A percentile compares a stretch with the other conserved stretches of the same genome.
These are phyloP conservation scores for Neofelis nebulosa DNA, from an alignment of 2,113 vertebrate species.

Conservation along the genomic window DNA sequence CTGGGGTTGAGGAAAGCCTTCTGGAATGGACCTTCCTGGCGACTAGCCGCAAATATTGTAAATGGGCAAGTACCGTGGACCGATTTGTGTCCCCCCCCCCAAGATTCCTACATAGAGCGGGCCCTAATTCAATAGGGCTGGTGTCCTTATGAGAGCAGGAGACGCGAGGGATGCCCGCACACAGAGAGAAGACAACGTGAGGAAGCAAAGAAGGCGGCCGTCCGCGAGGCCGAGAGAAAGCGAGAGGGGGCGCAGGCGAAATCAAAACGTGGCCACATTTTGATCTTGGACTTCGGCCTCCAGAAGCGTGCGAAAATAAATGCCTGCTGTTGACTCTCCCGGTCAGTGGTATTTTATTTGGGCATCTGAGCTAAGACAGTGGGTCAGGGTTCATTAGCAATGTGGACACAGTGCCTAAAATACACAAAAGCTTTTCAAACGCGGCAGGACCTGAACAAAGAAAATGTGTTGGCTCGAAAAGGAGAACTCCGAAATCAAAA, in stretches of 20 bases:
- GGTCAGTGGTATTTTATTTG: no score
- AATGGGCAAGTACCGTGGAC: neutral
- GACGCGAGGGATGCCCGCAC: neutral
- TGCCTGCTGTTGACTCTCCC: neutral
- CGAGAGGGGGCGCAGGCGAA: neutral
- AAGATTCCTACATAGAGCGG: neutral
- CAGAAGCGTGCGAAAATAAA: neutral
- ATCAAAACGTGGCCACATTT: no score
- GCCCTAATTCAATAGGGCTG: neutral
- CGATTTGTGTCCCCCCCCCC: neutral
- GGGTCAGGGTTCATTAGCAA: no score
- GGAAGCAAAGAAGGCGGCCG: neutral
- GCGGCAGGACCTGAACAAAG: neutral
- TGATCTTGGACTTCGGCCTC: neutral
- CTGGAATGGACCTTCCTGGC: neutral
- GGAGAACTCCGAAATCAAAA: neutral
- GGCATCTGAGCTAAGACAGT: no score
- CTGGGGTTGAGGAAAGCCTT: neutral
- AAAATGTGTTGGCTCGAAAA: neutral
- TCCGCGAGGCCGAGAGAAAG: neutral
- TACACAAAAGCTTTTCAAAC: neutral
- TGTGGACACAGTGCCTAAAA: neutral
- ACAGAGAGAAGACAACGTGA: neutral
- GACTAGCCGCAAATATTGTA: neutral
- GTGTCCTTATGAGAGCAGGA: neutral